Conservation (phyloP, 1,140 invertebrate genomes). For the Orchestia grillus region DNA sequence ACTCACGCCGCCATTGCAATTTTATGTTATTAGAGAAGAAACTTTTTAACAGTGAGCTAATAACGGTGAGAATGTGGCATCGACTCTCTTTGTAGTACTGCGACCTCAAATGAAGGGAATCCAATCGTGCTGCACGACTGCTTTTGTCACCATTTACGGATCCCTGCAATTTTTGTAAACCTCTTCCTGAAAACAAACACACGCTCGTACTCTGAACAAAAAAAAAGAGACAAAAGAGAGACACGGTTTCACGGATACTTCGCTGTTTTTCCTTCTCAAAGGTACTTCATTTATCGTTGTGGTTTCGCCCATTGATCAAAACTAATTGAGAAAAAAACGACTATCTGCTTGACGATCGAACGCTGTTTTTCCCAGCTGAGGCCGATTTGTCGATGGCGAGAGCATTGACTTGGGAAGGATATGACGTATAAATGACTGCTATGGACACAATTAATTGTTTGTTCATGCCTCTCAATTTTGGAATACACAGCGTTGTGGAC, state of each 20-base stretch:
- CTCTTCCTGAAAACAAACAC: conserved; percentile 5
- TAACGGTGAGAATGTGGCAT: not conserved
- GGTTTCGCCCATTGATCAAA: not conserved
- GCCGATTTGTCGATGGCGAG: not conserved
- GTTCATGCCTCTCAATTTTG: not conserved
- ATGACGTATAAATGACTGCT: too few species aligned
- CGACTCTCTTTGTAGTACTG: not conserved
- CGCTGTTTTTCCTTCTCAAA: not conserved
- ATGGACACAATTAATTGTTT: not conserved
- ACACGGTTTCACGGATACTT: not conserved
- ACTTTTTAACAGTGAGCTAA: not conserved
- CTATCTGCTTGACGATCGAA: not conserved
- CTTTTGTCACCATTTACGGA: not conserved
- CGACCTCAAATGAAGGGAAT: not conserved
- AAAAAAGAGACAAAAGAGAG: not conserved
- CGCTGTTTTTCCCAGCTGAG: not conserved
- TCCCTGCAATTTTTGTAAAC: not conserved
- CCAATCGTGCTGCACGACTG: not conserved
- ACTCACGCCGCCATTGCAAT: not conserved
- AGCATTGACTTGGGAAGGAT: not conserved
- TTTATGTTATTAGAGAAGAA: not conserved
- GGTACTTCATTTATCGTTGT: not conserved
- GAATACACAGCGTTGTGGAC: not conserved
- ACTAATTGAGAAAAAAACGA: not conserved
- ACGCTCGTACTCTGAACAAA: not conserved